These are phyloP conservation scores for Bos javanicus DNA, from an alignment of 2,113 vertebrate genomes.

Conservation along the genomic window DNA sequence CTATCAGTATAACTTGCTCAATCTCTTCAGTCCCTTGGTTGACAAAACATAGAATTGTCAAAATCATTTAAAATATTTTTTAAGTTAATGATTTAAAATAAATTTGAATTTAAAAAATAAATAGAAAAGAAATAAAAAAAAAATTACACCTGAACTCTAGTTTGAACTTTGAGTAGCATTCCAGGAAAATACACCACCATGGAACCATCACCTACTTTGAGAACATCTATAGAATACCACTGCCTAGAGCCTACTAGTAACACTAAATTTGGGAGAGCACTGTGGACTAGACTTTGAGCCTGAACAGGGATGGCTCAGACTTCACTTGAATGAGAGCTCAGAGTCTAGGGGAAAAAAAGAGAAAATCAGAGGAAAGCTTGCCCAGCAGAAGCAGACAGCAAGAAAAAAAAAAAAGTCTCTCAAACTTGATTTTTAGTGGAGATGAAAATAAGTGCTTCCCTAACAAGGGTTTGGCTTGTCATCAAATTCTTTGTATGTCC, in stretches of 20 bases:
- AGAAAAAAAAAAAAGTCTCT: background rate
- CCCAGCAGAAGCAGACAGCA: background rate
- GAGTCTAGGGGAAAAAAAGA: background rate
- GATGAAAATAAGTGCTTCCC: background rate
- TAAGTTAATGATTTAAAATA: background rate
- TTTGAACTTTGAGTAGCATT: background rate
- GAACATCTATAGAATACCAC: background rate
- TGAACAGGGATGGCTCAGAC: background rate
- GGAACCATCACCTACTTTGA: background rate
- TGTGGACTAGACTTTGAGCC: background rate
- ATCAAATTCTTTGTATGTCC: background rate
- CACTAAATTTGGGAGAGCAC: background rate
- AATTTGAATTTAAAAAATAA: background rate
- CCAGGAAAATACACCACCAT: background rate
- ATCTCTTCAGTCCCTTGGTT: background rate
- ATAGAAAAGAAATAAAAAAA: background rate
- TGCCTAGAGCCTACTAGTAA: background rate
- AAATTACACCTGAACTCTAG: background rate
- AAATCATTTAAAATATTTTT: background rate
- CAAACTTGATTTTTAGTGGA: background rate
- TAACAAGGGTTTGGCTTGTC: background rate
- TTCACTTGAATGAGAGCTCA: background rate
- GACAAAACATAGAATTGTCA: background rate
- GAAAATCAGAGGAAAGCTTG: background rate
- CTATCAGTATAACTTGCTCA: background rate